Percentiles rank a stretch among this genome's conserved stretches.
Conservation (phyloP, 92 coral and sea anemone species). For the Epizoanthus ramosus region DNA sequence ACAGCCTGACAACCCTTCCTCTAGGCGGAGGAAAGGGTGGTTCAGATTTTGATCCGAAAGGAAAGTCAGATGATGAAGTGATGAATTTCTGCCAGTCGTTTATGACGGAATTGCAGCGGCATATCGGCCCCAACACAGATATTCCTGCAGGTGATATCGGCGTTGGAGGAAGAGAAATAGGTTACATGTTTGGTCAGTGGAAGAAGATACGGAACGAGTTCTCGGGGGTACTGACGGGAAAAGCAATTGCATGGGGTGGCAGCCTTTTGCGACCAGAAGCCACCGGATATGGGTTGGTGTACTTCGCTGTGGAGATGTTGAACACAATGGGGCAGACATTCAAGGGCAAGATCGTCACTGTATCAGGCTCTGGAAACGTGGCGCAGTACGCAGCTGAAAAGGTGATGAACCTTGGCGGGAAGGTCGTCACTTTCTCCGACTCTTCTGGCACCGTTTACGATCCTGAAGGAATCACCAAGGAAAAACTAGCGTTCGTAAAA, state of each 20-base stretch:
- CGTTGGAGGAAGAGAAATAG: slow-evolving; percentile 89
- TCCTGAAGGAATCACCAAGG: slow-evolving; percentile 78
- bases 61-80: slow-evolving; percentile 82
- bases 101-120: slow-evolving; percentile 89
- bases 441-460: slow-evolving; percentile 83
- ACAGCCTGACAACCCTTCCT: slow-evolving; percentile 88
- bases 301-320: slow-evolving; percentile 91
- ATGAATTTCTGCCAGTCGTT: slow-evolving; percentile 94
- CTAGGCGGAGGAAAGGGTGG: slow-evolving; percentile 94
- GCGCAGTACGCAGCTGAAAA: slow-evolving; percentile 92
- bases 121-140: slow-evolving; percentile 93
- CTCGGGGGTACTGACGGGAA: slow-evolving; percentile 89
- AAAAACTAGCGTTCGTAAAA: slow-evolving; percentile 70
- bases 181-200: slow-evolving; percentile 93
- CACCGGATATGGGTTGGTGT: slow-evolving; percentile 88
- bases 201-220: slow-evolving; percentile 87
- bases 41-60: slow-evolving; percentile 89
- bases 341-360: slow-evolving; percentile 75
- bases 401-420: slow-evolving; percentile 77
- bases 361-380: slow-evolving; percentile 89
- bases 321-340: slow-evolving; percentile 77
- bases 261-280: slow-evolving; percentile 91
- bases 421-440: slow-evolving; percentile 81
- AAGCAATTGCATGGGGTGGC: slow-evolving; percentile 77
- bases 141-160: slow-evolving; percentile 94